These are phyloP conservation scores for Lottia gigantea DNA, from an alignment of 2,888 invertebrate genomes.

Conservation along the genomic window DNA sequence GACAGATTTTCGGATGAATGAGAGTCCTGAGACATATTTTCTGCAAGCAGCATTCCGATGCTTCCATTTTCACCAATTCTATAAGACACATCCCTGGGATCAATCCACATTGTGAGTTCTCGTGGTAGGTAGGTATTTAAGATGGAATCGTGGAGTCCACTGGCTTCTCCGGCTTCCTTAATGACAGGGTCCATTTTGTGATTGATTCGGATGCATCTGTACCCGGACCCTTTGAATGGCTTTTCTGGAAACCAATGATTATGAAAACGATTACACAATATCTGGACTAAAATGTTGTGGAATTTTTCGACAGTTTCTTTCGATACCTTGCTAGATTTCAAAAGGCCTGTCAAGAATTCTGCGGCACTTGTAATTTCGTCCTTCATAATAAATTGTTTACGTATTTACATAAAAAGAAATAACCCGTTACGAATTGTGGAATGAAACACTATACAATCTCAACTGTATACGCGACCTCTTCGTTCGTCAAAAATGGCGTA, in stretches of 20 bases:
- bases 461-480: not conserved
- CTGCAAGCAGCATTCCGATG: slow-evolving; percentile 73
- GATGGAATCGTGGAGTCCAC: slow-evolving; percentile 73
- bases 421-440: slow-evolving; percentile 2
- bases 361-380: slow-evolving; percentile 62
- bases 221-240: slow-evolving; percentile 79
- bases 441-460: not conserved
- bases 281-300: slow-evolving; percentile 39
- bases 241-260: slow-evolving; percentile 82
- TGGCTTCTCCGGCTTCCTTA: slow-evolving; percentile 75
- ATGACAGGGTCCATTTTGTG: slow-evolving; percentile 79
- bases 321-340: slow-evolving; percentile 40
- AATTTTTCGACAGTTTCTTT: slow-evolving; percentile 42
- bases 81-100: slow-evolving; percentile 79
- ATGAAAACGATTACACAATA: slow-evolving; percentile 70
- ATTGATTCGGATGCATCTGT: slow-evolving; percentile 79
- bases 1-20: slow-evolving; percentile 21
- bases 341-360: slow-evolving; percentile 52
- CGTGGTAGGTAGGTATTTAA: slow-evolving; percentile 72
- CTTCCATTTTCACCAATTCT: slow-evolving; percentile 77
- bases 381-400: slow-evolving; percentile 45
- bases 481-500: not conserved
- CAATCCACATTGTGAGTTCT: slow-evolving; percentile 83
- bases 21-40: slow-evolving; percentile 9
- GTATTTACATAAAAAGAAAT: not conserved